Percentiles rank a stretch among this genome's conserved stretches.
Evolutionary conservation across 2,888 invertebrate species (phyloP).

Genomic region (Lapara coniferarum): DNA sequence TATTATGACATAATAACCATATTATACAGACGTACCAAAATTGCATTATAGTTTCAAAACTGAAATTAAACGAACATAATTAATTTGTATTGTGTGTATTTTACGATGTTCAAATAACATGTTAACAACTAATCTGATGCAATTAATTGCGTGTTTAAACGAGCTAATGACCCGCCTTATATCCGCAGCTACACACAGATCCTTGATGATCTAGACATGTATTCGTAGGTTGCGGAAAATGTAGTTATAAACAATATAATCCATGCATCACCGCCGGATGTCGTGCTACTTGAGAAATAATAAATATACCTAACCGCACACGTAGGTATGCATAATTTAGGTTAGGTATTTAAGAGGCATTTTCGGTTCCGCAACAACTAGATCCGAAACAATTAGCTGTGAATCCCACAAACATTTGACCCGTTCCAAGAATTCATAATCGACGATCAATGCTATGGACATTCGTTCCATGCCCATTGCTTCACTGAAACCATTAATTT

Average conservation of each 20-base stretch:
- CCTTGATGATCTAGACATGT: neutral
- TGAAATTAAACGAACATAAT: neutral
- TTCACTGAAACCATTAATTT: no score
- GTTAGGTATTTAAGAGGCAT: no score
- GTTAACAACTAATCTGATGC: neutral
- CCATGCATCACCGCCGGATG: no score
- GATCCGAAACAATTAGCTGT: no score
- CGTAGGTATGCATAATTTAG: no score
- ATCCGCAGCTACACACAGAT: neutral
- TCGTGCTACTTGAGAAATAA: no score
- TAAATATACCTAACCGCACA: no score
- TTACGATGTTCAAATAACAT: neutral
- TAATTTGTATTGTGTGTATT: neutral
- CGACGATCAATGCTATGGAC: no score
- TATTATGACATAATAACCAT: neutral
- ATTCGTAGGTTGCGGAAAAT: neutral
- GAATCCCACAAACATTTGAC: no score
- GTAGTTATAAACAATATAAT: neutral
- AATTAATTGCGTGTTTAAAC: neutral
- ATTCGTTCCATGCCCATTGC: no score
- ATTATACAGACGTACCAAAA: neutral
- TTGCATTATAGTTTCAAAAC: neutral
- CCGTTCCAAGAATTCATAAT: no score
- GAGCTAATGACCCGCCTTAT: neutral
- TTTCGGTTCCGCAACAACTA: no score